Evolutionary conservation across 2,797 vertebrate genomes (phyloP).

Genomic region (Cottoperca gobio): DNA sequence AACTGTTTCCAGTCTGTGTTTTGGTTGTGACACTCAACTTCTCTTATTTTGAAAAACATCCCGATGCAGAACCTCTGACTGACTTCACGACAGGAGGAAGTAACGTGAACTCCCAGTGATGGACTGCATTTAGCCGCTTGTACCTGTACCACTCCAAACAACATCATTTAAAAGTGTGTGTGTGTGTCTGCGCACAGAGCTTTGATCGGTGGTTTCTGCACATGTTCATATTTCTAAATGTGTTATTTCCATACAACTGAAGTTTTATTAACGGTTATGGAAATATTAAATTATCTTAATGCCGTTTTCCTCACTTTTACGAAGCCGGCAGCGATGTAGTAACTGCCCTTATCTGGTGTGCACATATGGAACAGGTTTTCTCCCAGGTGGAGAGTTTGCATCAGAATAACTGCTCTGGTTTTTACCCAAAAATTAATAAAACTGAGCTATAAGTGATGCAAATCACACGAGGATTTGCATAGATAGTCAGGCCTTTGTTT

Average conservation of each 20-base stretch:
- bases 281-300: constrained; percentile 29
- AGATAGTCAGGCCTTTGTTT: neutral
- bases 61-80: neutral
- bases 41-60: neutral
- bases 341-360: neutral
- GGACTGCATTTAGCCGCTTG: neutral
- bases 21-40: constrained; percentile 8
- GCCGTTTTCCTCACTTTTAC: neutral
- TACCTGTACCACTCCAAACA: neutral
- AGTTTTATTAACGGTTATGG: constrained; percentile 18
- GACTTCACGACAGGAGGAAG: neutral
- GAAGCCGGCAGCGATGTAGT: too few relatives aligned
- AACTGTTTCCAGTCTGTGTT: constrained; percentile 9
- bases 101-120: neutral
- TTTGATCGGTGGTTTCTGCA: neutral
- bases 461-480: constrained; percentile 44
- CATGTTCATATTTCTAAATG: neutral
- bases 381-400: constrained; percentile 4
- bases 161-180: neutral
- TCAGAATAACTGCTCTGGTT: constrained; percentile 12
- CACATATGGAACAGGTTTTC: constrained; percentile 14
- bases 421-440: neutral
- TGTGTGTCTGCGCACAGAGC: neutral
- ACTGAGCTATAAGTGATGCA: constrained; percentile 7
- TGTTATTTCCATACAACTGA: constrained; percentile 25